These are phyloP conservation scores for Onychomys leucogaster DNA, from an alignment of 2,797 vertebrate genomes.

Conservation along the genomic window DNA sequence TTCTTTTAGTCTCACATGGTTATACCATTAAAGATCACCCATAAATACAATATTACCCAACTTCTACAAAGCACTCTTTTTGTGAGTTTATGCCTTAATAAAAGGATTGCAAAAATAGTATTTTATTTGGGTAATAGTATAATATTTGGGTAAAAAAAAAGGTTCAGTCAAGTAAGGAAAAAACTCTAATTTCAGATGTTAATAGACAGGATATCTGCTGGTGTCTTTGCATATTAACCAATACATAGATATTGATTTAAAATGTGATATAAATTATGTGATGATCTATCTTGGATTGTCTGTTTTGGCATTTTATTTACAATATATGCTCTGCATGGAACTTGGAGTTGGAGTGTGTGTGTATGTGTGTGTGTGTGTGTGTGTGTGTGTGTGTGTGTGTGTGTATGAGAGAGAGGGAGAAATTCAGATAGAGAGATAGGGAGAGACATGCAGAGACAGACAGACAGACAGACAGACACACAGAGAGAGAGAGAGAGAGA, in stretches of 20 bases:
- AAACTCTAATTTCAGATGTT: background rate
- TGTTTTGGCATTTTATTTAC: background rate
- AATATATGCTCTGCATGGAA: background rate
- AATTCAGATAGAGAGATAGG: too few relatives aligned
- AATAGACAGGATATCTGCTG: background rate
- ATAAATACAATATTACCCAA: background rate
- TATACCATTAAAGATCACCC: background rate
- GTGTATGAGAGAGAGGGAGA: too few relatives aligned
- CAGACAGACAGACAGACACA: too few relatives aligned
- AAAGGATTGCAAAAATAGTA: background rate
- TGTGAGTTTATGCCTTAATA: background rate
- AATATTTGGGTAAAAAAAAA: background rate
- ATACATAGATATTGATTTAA: background rate
- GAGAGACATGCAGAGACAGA: too few relatives aligned
- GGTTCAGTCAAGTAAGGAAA: background rate
- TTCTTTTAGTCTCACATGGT: background rate
- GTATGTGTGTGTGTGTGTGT: background rate
- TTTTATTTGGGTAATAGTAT: accelerated
- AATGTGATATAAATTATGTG: background rate
- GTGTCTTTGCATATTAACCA: background rate
- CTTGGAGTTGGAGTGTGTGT: background rate
- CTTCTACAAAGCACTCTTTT: background rate
- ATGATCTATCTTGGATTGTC: background rate
- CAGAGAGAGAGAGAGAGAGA: background rate
- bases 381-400: too few relatives aligned